Percentiles rank a stretch among this genome's conserved stretches.
Evolutionary conservation across 2,888 invertebrate genomes (phyloP).

Genomic region (Emmelina monodactyla): DNA sequence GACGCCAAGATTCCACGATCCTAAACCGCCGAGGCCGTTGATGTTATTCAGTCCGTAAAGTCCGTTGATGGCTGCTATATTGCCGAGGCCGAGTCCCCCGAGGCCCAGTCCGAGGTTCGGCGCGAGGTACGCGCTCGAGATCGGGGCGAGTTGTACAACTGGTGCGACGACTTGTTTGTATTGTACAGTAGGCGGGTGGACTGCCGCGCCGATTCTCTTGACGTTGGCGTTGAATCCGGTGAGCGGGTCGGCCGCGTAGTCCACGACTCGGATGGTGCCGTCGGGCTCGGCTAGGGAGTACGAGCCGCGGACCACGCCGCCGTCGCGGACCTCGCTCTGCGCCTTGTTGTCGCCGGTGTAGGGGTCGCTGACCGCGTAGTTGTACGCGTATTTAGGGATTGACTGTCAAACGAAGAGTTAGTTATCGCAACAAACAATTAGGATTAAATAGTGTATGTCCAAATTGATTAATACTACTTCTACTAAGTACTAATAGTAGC

Average conservation of each 20-base stretch:
- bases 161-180: slow-evolving; percentile 14
- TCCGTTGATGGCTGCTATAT: slow-evolving; percentile 10
- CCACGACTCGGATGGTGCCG: slow-evolving; percentile 49
- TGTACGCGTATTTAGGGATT: slow-evolving; percentile 50
- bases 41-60: slow-evolving; percentile 5
- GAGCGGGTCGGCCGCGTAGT: slow-evolving; percentile 46
- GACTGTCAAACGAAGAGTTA: too few relatives aligned
- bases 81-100: slow-evolving; percentile 16
- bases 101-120: slow-evolving; percentile 16
- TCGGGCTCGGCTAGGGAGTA: slow-evolving; percentile 55
- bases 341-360: slow-evolving; percentile 54
- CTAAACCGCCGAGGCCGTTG: slow-evolving; percentile 12
- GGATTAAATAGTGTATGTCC: too few relatives aligned
- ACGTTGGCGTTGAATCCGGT: slow-evolving; percentile 57
- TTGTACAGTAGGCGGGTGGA: slow-evolving; percentile 29
- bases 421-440: too few relatives aligned
- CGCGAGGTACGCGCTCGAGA: too few relatives aligned
- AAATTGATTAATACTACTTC: too few relatives aligned
- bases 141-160: slow-evolving; percentile 8
- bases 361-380: slow-evolving; percentile 58
- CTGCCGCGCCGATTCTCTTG: slow-evolving; percentile 41
- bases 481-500: too few relatives aligned
- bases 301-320: slow-evolving; percentile 50
- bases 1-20: slow-evolving; percentile 9
- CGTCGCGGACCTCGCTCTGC: slow-evolving; percentile 48